Conservation (phyloP, 2,113 vertebrate genomes). For the Rutilus rutilus region DNA sequence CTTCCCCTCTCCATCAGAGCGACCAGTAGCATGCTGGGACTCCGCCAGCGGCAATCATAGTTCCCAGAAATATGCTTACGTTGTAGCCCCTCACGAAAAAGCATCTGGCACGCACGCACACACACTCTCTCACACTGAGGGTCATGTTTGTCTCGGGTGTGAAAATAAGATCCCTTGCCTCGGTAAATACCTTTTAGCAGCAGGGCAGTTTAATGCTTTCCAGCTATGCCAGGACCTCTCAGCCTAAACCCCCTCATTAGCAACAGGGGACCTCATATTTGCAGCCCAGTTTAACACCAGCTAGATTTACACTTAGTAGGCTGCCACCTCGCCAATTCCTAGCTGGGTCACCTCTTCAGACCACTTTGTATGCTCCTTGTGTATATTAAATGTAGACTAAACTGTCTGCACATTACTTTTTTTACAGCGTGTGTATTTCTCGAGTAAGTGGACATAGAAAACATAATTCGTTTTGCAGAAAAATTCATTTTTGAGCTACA, state of each 20-base stretch:
- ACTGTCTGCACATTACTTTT: conserved; percentile 26
- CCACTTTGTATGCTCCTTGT: conserved; percentile 55
- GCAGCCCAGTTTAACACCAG: conserved; percentile 72
- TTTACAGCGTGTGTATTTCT: conserved; percentile 38
- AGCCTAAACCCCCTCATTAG: conserved; percentile 78
- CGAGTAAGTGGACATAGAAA: no score
- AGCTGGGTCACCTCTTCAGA: conserved; percentile 51
- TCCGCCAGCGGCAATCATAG: conserved; percentile 64
- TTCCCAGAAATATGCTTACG: conserved; percentile 80
- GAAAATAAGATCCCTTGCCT: conserved; percentile 83
- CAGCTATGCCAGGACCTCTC: conserved; percentile 73
- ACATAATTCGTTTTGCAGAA: no score
- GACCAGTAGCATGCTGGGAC: conserved; percentile 62
- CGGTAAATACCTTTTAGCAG: conserved; percentile 78
- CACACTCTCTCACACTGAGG: conserved; percentile 63
- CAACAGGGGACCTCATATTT: conserved; percentile 73
- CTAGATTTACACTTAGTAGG: conserved; percentile 72
- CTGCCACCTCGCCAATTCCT: conserved; percentile 40
- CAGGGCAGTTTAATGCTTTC: conserved; percentile 72
- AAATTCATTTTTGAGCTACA: no score
- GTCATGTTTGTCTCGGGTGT: conserved; percentile 78
- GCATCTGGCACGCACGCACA: conserved; percentile 75
- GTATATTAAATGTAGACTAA: conserved; percentile 60
- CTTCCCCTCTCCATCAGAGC: conserved; percentile 67
- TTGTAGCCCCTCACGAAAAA: conserved; percentile 75